Percentiles rank a stretch among this genome's conserved stretches.
Evolutionary conservation across 2,113 vertebrate genomes (phyloP).

Genomic region (Numenius arquata): DNA sequence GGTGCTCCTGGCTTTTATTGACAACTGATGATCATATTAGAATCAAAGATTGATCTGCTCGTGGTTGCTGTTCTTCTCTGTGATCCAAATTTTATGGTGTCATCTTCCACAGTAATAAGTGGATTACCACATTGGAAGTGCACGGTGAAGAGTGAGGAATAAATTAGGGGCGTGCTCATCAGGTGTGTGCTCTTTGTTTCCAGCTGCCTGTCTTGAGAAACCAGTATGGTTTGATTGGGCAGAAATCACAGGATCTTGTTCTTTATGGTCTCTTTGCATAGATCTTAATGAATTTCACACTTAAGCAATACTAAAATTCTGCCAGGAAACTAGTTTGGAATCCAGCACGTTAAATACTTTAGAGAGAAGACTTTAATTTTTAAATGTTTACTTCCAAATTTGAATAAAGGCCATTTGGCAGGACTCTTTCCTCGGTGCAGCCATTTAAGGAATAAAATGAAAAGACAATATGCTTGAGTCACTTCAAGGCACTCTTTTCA

Average conservation of each 20-base stretch:
- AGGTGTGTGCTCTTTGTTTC: background rate
- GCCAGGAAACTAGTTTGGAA: background rate
- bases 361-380: background rate
- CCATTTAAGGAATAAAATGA: background rate
- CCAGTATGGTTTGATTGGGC: background rate
- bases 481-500: background rate
- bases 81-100: background rate
- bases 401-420: background rate
- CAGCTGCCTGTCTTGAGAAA: background rate
- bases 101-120: background rate
- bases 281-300: background rate
- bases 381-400: background rate
- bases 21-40: background rate
- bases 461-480: background rate
- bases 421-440: background rate
- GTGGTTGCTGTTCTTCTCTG: background rate
- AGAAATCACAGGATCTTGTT: background rate
- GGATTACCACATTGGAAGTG: fast-evolving
- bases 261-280: background rate
- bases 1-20: background rate
- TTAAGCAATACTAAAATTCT: background rate
- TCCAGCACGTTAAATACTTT: background rate
- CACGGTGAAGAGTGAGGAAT: background rate
- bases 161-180: background rate
- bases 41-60: background rate